Conservation (phyloP, 2,113 vertebrate genomes). For the Myrmecophaga tridactyla region DNA sequence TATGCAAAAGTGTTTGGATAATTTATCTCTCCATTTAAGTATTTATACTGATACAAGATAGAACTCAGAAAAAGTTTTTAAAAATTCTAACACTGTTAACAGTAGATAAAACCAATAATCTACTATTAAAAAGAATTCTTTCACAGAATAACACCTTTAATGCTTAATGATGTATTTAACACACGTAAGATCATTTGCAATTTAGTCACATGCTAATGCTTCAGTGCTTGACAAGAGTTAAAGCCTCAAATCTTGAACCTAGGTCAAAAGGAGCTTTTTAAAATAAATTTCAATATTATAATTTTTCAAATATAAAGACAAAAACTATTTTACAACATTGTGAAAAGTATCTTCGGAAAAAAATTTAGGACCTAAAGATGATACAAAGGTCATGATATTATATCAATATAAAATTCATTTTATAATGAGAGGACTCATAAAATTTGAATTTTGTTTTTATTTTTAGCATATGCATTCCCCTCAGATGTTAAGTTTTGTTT, state of each 20-base stretch:
- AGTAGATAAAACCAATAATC: background rate
- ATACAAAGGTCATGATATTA: constrained; percentile 7
- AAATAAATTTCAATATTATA: constrained; percentile 35
- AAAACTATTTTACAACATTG: constrained; percentile 3
- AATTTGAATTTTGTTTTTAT: background rate
- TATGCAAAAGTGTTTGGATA: background rate
- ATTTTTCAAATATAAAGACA: constrained; percentile 34
- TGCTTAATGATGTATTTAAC: background rate
- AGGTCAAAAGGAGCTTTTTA: constrained; percentile 11
- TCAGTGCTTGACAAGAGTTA: background rate
- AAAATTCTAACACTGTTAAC: background rate
- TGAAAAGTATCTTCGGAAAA: constrained; percentile 10
- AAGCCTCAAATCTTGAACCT: constrained; percentile 34
- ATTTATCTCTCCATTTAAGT: constrained; percentile 2
- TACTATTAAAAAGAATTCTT: background rate
- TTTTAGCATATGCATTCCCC: background rate
- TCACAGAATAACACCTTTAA: constrained; percentile 20
- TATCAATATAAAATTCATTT: constrained; percentile 28
- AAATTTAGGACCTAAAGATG: constrained; percentile 19
- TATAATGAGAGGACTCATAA: background rate
- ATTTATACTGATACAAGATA: background rate
- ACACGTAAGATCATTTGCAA: constrained; percentile 20
- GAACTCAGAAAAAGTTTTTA: constrained; percentile 4
- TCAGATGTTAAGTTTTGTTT: constrained; percentile 12
- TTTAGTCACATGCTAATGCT: constrained; percentile 11